Evolutionary conservation across 2,888 invertebrate genomes (phyloP).

Genomic region (Chrysodeixis includens): DNA sequence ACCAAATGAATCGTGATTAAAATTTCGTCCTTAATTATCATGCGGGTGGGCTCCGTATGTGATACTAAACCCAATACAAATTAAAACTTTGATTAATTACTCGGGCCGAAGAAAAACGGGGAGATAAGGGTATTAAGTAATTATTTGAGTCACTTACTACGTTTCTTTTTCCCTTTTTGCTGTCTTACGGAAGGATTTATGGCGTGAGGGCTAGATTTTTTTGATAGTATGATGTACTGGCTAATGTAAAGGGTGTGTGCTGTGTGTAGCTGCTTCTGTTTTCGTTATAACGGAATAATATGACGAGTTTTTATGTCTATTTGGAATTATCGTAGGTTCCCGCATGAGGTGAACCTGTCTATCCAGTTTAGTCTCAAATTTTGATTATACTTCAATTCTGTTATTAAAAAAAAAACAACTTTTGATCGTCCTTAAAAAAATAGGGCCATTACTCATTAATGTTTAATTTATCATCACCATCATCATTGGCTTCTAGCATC

Average conservation of each 20-base stretch:
- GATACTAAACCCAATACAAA: slow-evolving; percentile 56
- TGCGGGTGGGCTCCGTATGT: slow-evolving; percentile 67
- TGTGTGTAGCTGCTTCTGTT: too few relatives aligned
- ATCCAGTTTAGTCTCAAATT: too few relatives aligned
- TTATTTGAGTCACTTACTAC: slow-evolving; percentile 30
- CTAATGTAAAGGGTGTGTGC: background rate
- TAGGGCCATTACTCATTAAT: too few relatives aligned
- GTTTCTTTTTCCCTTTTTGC: slow-evolving; percentile 17
- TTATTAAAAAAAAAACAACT: too few relatives aligned
- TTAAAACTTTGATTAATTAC: slow-evolving; percentile 52
- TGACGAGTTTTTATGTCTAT: too few relatives aligned
- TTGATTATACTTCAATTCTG: too few relatives aligned
- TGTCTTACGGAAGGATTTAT: slow-evolving; percentile 5
- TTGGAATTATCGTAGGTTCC: too few relatives aligned
- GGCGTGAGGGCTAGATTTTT: background rate
- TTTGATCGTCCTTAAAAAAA: too few relatives aligned
- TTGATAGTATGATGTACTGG: background rate
- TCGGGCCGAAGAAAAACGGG: slow-evolving; percentile 21
- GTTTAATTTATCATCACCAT: too few relatives aligned
- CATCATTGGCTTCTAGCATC: too few relatives aligned
- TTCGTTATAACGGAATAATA: too few relatives aligned
- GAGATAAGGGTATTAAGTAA: slow-evolving; percentile 45
- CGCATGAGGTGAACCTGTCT: too few relatives aligned
- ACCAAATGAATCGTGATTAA: slow-evolving; percentile 52
- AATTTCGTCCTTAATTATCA: slow-evolving; percentile 68